Evolutionary conservation across 2,113 vertebrate species (phyloP).

Genomic region (Plectropomus leopardus): DNA sequence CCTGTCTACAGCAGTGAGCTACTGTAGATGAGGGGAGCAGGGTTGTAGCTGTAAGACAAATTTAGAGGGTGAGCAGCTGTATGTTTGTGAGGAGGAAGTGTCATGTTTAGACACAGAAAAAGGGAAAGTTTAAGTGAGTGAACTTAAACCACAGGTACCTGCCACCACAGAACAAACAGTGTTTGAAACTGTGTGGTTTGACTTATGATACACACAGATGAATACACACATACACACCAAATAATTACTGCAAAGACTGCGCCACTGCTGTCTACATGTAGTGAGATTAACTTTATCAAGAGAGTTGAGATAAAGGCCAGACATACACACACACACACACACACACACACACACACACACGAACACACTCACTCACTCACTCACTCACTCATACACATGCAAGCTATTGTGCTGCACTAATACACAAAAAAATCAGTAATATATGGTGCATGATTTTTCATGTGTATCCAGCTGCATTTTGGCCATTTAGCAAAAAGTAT

Average conservation of each 20-base stretch:
- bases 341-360: background rate
- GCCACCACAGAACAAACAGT: background rate
- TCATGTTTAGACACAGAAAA: too few species aligned
- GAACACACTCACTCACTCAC: too few species aligned
- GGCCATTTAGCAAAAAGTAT: too few species aligned
- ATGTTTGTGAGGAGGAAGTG: too few species aligned
- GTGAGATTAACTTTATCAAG: background rate
- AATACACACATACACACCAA: too few species aligned
- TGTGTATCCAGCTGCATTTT: background rate
- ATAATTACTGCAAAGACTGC: background rate
- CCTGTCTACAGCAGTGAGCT: background rate
- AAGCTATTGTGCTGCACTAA: background rate
- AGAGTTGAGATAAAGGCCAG: constrained; percentile 1
- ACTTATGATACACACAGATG: background rate
- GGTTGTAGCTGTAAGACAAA: background rate
- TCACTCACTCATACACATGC: background rate
- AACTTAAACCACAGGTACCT: background rate
- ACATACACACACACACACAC: background rate
- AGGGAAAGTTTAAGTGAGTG: background rate
- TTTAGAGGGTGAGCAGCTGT: background rate
- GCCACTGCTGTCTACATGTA: background rate
- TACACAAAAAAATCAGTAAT: background rate
- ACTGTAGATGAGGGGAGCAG: constrained; percentile 11
- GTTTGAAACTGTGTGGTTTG: background rate
- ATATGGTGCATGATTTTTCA: background rate